A percentile compares a stretch with the other conserved stretches of the same genome.
Evolutionary conservation across 1,140 invertebrate species (phyloP).

Genomic region (Anagrus nilaparvatae): DNA sequence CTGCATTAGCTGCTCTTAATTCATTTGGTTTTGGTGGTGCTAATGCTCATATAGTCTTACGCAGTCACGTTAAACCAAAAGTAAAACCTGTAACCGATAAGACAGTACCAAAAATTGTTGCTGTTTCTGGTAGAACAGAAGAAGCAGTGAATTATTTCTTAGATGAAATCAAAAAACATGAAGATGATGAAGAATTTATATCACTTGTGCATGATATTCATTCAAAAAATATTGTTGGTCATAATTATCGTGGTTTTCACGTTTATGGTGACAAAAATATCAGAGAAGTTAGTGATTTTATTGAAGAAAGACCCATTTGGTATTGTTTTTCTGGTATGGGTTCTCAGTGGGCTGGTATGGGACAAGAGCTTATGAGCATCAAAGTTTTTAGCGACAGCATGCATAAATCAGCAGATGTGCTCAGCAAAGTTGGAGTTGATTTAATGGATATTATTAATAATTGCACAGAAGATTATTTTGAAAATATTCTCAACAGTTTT

Average conservation of each 20-base stretch:
- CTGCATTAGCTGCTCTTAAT: constrained; percentile 80
- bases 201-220: constrained; percentile 68
- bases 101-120: constrained; percentile 57
- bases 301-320: constrained; percentile 77
- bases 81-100: constrained; percentile 42
- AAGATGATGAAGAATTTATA: constrained; percentile 65
- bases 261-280: constrained; percentile 47
- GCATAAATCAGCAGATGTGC: constrained; percentile 58
- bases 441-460: constrained; percentile 71
- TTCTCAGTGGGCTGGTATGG: constrained; percentile 93
- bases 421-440: constrained; percentile 70
- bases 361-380: constrained; percentile 67
- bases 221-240: constrained; percentile 54
- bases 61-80: constrained; percentile 66
- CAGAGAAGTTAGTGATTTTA: constrained; percentile 35
- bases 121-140: constrained; percentile 76
- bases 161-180: constrained; percentile 45
- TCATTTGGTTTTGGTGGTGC: constrained; percentile 97
- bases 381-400: constrained; percentile 72
- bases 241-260: constrained; percentile 67
- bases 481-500: constrained; percentile 81
- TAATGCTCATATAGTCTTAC: constrained; percentile 84
- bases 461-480: constrained; percentile 62
- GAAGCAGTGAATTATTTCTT: constrained; percentile 64
- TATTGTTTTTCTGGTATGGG: constrained; percentile 96